Percentiles rank a stretch among this genome's conserved stretches.
Evolutionary conservation across 2,113 vertebrate genomes (phyloP).

Genomic region (Amphiprion percula): DNA sequence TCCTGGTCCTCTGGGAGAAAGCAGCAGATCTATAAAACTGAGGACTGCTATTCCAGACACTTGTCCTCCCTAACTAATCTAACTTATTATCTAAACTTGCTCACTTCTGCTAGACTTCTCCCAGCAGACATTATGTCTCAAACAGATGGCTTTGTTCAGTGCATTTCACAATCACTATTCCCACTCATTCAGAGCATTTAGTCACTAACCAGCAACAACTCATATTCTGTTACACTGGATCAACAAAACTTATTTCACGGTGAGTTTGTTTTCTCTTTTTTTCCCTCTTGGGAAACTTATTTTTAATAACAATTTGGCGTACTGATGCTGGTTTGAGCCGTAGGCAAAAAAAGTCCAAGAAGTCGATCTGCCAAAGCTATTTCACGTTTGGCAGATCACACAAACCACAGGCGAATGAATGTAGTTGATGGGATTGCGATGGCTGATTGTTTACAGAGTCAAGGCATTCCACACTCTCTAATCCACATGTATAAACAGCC

Average conservation of each 20-base stretch:
- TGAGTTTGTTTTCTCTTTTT: constrained; percentile 41
- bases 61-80: constrained; percentile 71
- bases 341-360: constrained; percentile 39
- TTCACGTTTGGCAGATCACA: constrained; percentile 75
- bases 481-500: constrained; percentile 67
- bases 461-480: constrained; percentile 66
- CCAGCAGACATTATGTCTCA: constrained; percentile 38
- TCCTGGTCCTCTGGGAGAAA: constrained; percentile 30
- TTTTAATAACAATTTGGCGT: constrained; percentile 53
- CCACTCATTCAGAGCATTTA: constrained; percentile 30
- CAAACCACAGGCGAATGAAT: constrained; percentile 71
- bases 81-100: constrained; percentile 42
- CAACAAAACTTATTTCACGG: constrained; percentile 36
- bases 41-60: constrained; percentile 55
- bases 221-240: constrained; percentile 23
- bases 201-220: constrained; percentile 38
- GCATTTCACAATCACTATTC: constrained; percentile 59
- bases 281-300: background rate
- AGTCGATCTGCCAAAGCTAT: constrained; percentile 71
- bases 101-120: constrained; percentile 44
- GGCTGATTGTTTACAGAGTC: constrained; percentile 78
- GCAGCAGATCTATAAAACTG: constrained; percentile 46
- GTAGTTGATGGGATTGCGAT: constrained; percentile 68
- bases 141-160: constrained; percentile 48
- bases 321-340: constrained; percentile 36